Evolutionary conservation across 1,140 invertebrate genomes (phyloP).

Genomic region (Adoxophyes honmai): DNA sequence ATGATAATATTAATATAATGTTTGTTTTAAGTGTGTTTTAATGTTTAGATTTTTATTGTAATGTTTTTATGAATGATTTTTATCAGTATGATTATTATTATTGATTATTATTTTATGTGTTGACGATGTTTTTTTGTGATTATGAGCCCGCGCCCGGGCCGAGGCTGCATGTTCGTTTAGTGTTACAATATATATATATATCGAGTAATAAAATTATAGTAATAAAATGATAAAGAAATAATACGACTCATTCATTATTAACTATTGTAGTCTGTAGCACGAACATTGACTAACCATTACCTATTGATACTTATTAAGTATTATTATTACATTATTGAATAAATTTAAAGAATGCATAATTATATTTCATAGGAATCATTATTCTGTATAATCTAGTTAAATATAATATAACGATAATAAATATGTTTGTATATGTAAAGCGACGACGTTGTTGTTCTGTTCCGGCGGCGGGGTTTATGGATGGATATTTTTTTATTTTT

Average conservation of each 20-base stretch:
- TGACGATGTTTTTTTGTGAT: conserved; percentile 76
- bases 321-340: conserved; percentile 75
- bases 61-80: conserved; percentile 77
- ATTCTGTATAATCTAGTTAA: conserved; percentile 79
- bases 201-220: conserved; percentile 71
- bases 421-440: conserved; percentile 74
- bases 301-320: conserved; percentile 77
- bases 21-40: conserved; percentile 78
- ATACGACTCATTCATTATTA: conserved; percentile 76
- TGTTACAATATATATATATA: conserved; percentile 50
- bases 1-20: conserved; percentile 77
- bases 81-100: conserved; percentile 77
- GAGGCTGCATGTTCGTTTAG: conserved; percentile 71
- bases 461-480: conserved; percentile 68
- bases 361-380: conserved; percentile 80
- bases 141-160: conserved; percentile 57
- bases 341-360: conserved; percentile 77
- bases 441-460: conserved; percentile 61
- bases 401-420: conserved; percentile 75
- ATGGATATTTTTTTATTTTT: conserved; percentile 78
- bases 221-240: conserved; percentile 68
- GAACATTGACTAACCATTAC: conserved; percentile 74
- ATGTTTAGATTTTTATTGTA: conserved; percentile 78
- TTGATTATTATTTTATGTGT: conserved; percentile 77
- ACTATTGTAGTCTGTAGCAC: conserved; percentile 73